A percentile compares a stretch with the other conserved stretches of the same genome.
Conservation (phyloP, 2,888 invertebrate genomes). For the Hoplodrina ambigua region DNA sequence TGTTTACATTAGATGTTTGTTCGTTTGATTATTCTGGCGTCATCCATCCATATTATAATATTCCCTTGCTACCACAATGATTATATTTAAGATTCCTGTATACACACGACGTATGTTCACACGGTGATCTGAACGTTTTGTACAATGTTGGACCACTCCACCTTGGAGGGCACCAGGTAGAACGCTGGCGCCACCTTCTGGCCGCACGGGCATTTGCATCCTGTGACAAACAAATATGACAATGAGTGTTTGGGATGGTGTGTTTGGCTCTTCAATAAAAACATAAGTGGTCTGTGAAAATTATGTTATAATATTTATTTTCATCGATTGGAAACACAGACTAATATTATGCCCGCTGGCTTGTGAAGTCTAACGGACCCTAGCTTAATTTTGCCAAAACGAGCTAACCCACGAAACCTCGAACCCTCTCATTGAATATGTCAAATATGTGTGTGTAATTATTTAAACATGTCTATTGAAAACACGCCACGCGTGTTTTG, state of each 20-base stretch:
- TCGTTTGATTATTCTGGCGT: not conserved
- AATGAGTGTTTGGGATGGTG: too few relatives aligned
- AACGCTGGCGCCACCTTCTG: constrained; percentile 97
- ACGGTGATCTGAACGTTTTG: constrained; percentile 96
- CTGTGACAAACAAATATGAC: constrained; percentile 77
- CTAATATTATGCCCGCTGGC: too few relatives aligned
- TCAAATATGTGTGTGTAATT: not conserved
- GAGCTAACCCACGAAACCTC: too few relatives aligned
- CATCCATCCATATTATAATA: constrained; percentile 2
- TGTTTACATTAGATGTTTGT: not conserved
- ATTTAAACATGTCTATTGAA: not conserved
- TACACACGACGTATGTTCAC: constrained; percentile 73
- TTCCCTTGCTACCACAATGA: not conserved
- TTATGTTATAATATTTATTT: too few relatives aligned
- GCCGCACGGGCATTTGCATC: constrained; percentile 97
- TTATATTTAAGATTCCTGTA: not conserved
- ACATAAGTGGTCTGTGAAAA: too few relatives aligned
- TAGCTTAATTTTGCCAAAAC: too few relatives aligned
- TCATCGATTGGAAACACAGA: too few relatives aligned
- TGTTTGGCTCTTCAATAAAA: too few relatives aligned
- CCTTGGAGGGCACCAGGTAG: constrained; percentile 97
- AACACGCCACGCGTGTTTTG: not conserved
- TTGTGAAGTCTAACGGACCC: too few relatives aligned
- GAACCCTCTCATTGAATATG: too few relatives aligned
- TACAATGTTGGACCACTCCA: constrained; percentile 96